Evolutionary conservation across 2,797 vertebrate species (phyloP), one percentile per base, ranked within the genome.

Genomic region (Poecilia gillii): DNA sequence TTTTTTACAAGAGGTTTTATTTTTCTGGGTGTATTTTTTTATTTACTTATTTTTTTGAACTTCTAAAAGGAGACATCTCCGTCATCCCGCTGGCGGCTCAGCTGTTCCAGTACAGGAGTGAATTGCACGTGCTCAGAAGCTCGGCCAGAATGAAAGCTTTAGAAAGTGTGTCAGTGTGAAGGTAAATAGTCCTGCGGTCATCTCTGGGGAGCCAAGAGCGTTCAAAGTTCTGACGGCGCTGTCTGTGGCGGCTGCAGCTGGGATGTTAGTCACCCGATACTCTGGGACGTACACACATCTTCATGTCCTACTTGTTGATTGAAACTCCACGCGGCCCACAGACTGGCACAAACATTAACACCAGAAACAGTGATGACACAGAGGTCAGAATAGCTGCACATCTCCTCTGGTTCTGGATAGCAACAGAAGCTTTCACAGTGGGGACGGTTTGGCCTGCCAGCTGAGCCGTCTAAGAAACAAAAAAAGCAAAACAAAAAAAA

Each of bases 51-150:
- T 20, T 33, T 51, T 36, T 64, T 7, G 18, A 64, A 36, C 6
- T 64, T 64, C 14, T 8, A 36, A 64, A 36, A 84, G 85, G 73
- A 81, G 66, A 36, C 86, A 75, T 87, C 79, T 87, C 84, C 81
- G 82, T 88, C 84, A 78, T 43, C 41, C 46, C 43, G 57, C 18
- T 33, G 23, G 73, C 70, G 4, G 36, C 47, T 87, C 87, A 91
- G 92, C 87, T 92, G 84, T 90, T 90, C 75, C 84, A 23, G 66
- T 13, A 33, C 28, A 31, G 11, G 2, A 23, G 45, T 41, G 59
- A 1, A 0, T 25, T 75, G 43, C 73, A 84, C 7, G 1, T 74
- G 68, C 12, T 33, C 41, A 75, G 3, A 83, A 62, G 76, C 76
- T 74, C 2, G 5, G 53, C 33, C 75, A 70, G 75, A 82, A 87